These are phyloP conservation scores for Merluccius polli DNA, from an alignment of 2,797 vertebrate species.

Conservation along the genomic window DNA sequence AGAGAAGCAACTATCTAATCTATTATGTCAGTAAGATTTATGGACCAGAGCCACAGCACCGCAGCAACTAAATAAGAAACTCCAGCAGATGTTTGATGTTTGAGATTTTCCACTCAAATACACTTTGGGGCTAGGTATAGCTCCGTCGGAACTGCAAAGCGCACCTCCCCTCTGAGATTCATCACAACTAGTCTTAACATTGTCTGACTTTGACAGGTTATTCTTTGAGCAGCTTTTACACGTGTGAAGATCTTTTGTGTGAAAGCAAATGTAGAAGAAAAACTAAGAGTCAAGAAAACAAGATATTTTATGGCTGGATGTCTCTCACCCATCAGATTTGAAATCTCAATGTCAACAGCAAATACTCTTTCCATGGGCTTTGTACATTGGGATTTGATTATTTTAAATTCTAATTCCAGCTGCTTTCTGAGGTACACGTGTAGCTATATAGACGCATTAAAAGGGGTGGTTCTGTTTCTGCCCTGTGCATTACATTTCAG, in stretches of 20 bases:
- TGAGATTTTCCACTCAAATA: conserved; percentile 22
- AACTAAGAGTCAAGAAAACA: neutral
- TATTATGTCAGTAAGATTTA: conserved; percentile 44
- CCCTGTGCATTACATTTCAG: conserved; percentile 40
- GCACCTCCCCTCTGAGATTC: neutral
- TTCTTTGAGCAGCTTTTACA: neutral
- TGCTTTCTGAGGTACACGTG: neutral
- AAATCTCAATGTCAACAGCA: neutral
- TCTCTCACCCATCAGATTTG: neutral
- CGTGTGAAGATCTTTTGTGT: neutral
- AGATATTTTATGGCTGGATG: neutral
- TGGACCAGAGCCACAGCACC: conserved; percentile 22
- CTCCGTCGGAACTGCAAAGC: conserved; percentile 8
- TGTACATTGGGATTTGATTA: neutral
- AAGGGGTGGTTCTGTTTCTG: conserved; percentile 39
- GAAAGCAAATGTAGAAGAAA: neutral
- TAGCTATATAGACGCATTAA: neutral
- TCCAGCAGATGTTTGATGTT: conserved; percentile 18
- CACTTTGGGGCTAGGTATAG: conserved; percentile 25
- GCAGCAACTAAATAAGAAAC: conserved; percentile 10
- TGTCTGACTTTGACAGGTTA: conserved; percentile 10
- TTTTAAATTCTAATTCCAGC: neutral
- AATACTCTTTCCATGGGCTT: neutral
- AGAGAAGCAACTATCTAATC: conserved; percentile 30
- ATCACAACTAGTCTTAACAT: neutral